These are phyloP conservation scores for Dryobates pubescens DNA, from an alignment of 2,797 vertebrate genomes.

Conservation along the genomic window DNA sequence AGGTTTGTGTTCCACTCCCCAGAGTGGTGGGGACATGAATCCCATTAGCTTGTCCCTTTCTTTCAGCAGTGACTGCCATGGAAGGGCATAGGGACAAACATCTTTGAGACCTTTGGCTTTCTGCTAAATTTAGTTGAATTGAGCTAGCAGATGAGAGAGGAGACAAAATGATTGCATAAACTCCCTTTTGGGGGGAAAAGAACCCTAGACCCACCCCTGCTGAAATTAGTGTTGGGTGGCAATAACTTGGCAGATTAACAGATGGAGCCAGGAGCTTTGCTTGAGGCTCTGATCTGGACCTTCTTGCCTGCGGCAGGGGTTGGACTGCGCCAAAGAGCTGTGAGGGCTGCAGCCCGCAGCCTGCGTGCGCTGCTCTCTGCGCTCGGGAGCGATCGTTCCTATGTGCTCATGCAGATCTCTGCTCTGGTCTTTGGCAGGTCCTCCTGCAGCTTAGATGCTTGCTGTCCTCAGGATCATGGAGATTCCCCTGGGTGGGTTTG, in stretches of 20 bases:
- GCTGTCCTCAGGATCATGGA: background rate
- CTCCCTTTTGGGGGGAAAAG: background rate
- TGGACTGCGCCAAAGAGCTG: background rate
- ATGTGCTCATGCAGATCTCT: background rate
- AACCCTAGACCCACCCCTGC: too few relatives aligned
- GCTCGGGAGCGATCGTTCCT: rapidly evolving
- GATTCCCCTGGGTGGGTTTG: background rate
- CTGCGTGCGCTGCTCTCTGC: background rate
- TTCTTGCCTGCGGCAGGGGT: background rate
- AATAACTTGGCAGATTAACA: background rate
- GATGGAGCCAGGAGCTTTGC: background rate
- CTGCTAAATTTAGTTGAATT: background rate
- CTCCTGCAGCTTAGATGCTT: background rate
- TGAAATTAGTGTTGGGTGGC: background rate
- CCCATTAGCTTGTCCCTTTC: background rate
- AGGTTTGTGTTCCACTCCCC: background rate
- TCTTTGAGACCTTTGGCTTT: background rate
- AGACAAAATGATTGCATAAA: background rate
- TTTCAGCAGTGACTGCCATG: background rate
- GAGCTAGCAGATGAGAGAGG: background rate
- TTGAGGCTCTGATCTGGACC: background rate
- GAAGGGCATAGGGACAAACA: background rate
- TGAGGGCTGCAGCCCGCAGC: background rate
- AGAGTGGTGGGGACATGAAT: background rate
- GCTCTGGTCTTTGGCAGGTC: background rate